Evolutionary conservation across 2,888 invertebrate genomes (phyloP).

Genomic region (Melieria crassipennis): DNA sequence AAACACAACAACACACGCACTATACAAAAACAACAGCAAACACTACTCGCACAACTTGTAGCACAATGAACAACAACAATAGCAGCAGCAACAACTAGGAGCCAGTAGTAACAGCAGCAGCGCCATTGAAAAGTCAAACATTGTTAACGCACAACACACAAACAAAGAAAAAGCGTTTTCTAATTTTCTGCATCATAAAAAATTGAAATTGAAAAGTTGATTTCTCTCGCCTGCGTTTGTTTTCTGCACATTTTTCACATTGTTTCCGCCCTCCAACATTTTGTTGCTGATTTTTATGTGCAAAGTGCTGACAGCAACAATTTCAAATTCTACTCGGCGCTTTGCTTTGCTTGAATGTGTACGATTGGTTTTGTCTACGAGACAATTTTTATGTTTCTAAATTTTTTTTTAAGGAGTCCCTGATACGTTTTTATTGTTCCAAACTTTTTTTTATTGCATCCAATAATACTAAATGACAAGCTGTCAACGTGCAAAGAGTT

Average conservation of each 20-base stretch:
- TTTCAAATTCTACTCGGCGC: too few species aligned
- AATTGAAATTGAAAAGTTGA: constrained; percentile 21
- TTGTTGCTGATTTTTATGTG: neutral
- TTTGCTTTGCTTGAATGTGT: too few species aligned
- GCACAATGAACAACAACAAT: too few species aligned
- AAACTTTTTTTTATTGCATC: too few species aligned
- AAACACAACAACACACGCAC: neutral
- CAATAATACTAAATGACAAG: too few species aligned
- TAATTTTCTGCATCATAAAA: constrained; percentile 32
- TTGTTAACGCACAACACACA: neutral
- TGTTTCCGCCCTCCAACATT: neutral
- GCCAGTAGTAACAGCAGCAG: neutral
- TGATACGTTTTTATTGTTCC: too few species aligned
- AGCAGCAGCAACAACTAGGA: too few species aligned
- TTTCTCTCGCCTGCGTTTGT: neutral
- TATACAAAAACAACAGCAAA: constrained; percentile 5
- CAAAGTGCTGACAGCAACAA: neutral
- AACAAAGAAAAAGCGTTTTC: neutral
- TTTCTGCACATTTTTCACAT: neutral
- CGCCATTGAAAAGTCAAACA: too few species aligned
- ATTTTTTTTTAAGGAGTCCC: too few species aligned
- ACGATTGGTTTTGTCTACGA: too few species aligned
- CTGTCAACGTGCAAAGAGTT: too few species aligned
- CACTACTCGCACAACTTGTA: neutral
- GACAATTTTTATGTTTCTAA: too few species aligned